Conservation (phyloP, 2,888 invertebrate genomes). For the Metacarcinus magister region DNA sequence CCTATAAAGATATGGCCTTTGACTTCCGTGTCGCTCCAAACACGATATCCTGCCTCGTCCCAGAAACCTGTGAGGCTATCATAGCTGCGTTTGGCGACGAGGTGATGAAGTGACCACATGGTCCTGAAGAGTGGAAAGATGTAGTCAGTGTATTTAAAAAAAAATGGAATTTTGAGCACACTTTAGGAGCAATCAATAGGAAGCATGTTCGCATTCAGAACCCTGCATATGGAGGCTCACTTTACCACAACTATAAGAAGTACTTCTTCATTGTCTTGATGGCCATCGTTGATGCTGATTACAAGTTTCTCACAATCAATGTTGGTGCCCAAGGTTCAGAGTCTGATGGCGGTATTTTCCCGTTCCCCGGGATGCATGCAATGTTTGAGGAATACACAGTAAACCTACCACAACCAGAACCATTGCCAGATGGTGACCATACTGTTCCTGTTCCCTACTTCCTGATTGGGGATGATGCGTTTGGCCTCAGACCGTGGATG, state of each 20-base stretch:
- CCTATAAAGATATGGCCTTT: too few species aligned
- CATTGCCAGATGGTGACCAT: not conserved
- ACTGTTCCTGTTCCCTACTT: slow-evolving; percentile 26
- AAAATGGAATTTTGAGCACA: slow-evolving; percentile 44
- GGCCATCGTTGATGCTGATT: slow-evolving; percentile 50
- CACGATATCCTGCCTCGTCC: not conserved
- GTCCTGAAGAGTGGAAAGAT: slow-evolving; percentile 9
- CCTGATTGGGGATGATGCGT: slow-evolving; percentile 38
- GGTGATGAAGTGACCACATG: not conserved
- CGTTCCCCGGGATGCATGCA: not conserved
- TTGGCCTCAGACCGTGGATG: not conserved
- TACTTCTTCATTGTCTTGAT: not conserved
- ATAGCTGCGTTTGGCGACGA: not conserved
- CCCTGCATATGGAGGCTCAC: not conserved
- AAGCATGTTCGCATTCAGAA: not conserved
- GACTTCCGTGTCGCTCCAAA: too few species aligned
- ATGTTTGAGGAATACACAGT: not conserved
- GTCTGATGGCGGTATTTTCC: not conserved
- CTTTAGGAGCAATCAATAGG: not conserved
- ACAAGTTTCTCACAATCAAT: not conserved
- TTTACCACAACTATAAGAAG: slow-evolving; percentile 31
- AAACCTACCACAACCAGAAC: slow-evolving; percentile 28
- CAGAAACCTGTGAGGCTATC: slow-evolving; percentile 40
- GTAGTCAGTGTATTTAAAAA: not conserved
- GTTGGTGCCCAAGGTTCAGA: not conserved